Evolutionary conservation across 1,140 invertebrate species (phyloP).

Genomic region (Drosophila melanogaster): Release_6_plus_ISO1_MT NC_004354.4:9825001-9825500

Average conservation of each 20-base stretch:
- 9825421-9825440: neutral
- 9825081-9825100: slow-evolving; percentile 8
- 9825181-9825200: slow-evolving; percentile 68
- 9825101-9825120: slow-evolving; percentile 23
- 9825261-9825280: neutral
- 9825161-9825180: slow-evolving; percentile 60
- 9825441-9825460: neutral
- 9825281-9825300: slow-evolving; percentile 7
- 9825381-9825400: neutral
- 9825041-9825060: too few species aligned
- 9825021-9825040: too few species aligned
- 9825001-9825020: neutral
- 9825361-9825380: too few species aligned
- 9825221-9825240: slow-evolving; percentile 41
- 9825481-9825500: neutral
- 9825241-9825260: slow-evolving; percentile 36
- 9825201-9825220: slow-evolving; percentile 28
- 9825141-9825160: slow-evolving; percentile 56
- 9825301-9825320: slow-evolving; percentile 50
- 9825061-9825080: neutral
- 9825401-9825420: neutral
- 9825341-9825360: slow-evolving; percentile 15
- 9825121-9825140: slow-evolving; percentile 9
- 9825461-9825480: neutral
- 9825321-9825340: slow-evolving; percentile 44